phyloP scores from a whole-genome alignment of 2,797 vertebrate genomes.

The Tolypeutes matacus region DNA sequence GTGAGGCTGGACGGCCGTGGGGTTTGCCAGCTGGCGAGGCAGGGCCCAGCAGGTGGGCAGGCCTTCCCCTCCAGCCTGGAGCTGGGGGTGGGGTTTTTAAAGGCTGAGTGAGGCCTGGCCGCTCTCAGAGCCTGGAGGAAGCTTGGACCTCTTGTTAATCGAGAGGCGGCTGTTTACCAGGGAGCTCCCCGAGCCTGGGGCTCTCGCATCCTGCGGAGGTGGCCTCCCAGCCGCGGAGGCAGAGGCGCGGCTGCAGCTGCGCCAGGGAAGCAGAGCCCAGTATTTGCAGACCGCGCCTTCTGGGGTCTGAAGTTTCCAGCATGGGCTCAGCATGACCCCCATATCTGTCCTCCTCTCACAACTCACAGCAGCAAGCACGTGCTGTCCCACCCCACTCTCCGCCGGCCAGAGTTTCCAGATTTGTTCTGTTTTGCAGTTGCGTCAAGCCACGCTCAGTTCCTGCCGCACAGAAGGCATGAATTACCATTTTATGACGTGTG shows the following conservation, averaged over 20 bases:
- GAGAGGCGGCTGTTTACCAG: neutral
- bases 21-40: neutral
- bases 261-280: neutral
- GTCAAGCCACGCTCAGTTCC: slow-evolving; percentile 75
- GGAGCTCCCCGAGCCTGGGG: neutral
- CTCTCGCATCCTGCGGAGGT: neutral
- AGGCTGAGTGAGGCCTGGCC: slow-evolving; percentile 19
- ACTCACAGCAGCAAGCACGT: neutral
- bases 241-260: neutral
- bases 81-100: neutral
- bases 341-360: slow-evolving; percentile 39
- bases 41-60: neutral
- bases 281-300: neutral
- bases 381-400: slow-evolving; percentile 64
- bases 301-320: slow-evolving; percentile 36
- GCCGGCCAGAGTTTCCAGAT: slow-evolving; percentile 80
- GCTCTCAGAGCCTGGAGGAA: neutral
- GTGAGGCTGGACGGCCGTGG: neutral
- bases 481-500: slow-evolving; percentile 80
- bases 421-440: slow-evolving; percentile 80
- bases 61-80: neutral
- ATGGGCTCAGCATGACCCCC: slow-evolving; percentile 34
- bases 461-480: slow-evolving; percentile 81
- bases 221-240: neutral
- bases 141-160: neutral